Base-by-base conservation (phyloP, 1,140 invertebrate species). In the Psix sp. region DNA sequence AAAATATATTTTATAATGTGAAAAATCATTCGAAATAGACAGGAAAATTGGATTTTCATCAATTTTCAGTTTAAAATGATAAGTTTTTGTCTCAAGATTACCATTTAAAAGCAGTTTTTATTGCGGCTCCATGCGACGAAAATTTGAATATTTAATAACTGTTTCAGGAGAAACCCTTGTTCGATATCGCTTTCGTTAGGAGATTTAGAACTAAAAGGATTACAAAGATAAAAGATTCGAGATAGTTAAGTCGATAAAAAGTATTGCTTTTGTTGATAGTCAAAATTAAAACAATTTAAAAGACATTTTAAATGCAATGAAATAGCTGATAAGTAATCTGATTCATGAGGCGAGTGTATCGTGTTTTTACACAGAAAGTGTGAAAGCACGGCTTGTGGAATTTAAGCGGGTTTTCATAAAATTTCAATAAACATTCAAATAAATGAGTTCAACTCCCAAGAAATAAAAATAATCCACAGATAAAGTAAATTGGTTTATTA, bases 151-250 rank as follows among this genome's bases (percentile, higher is more conserved):
- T 16, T 20, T 40, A 42, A 56, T 56, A 45, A 20, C 40, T 45
- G 31, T 36, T 36, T 49, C 14, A 39, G 24, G 33, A 10, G 26
- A 60, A 40, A 21, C 24, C 35, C 26, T 42, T 43, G 36, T 51
- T 42, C 33, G 35, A 42, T 62, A 33, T 42, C 46, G 36, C 35
- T 29, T 42, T 60, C 36, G 14, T 38, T 14, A 13, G 11, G 10
- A 62, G 35, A 62, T 62, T 62, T 62, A 43, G 46, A 45, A 51
- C 57, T 24, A 35, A 40, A 48, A 16, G 9, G 17, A 62, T 62
- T 51, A 35, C 18, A n/a, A 13, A 51, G 57, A 51, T 62, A 62
- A 62, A 62, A 51, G 38, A 42, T 17, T 13, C 29, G 38, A 33
- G 57, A 62, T 62, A 13, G 18, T 14, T 15, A 45, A 17, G 9